These are phyloP conservation scores for Oryzias sinensis DNA, from an alignment of 2,797 vertebrate genomes.

Conservation along the genomic window DNA sequence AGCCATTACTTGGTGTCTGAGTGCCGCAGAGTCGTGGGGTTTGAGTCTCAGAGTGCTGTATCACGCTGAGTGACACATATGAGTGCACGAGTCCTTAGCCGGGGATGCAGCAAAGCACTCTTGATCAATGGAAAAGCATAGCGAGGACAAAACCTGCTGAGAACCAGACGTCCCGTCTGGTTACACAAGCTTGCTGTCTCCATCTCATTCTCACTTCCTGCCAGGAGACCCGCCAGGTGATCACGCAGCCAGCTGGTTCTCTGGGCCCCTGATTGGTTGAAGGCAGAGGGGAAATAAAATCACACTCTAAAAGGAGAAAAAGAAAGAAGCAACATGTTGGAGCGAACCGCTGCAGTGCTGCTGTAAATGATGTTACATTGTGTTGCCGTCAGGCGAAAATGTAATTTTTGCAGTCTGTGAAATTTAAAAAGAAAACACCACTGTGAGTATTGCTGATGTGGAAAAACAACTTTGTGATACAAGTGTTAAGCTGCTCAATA, in stretches of 20 bases:
- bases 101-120: background rate
- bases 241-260: conserved; percentile 40
- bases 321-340: conserved; percentile 2
- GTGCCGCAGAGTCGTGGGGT: conserved; percentile 3
- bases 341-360: background rate
- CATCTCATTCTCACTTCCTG: conserved; percentile 52
- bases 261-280: conserved; percentile 15
- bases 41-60: conserved; percentile 12
- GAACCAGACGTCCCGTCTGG: conserved; percentile 30
- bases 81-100: conserved; percentile 13
- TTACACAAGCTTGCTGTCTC: conserved; percentile 18
- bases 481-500: conserved; percentile 4
- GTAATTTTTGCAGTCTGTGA: background rate
- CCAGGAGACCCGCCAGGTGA: conserved; percentile 37
- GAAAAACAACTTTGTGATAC: conserved; percentile 1
- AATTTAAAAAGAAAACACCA: background rate
- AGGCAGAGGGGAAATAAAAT: background rate
- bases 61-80: conserved; percentile 5
- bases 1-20: conserved; percentile 2
- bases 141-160: conserved; percentile 25
- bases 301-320: background rate
- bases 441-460: background rate
- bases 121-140: conserved; percentile 24
- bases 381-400: conserved; percentile 10
- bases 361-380: background rate